phyloP scores from a whole-genome alignment of 2,113 vertebrate genomes.

The Thamnaconus septentrionalis region DNA sequence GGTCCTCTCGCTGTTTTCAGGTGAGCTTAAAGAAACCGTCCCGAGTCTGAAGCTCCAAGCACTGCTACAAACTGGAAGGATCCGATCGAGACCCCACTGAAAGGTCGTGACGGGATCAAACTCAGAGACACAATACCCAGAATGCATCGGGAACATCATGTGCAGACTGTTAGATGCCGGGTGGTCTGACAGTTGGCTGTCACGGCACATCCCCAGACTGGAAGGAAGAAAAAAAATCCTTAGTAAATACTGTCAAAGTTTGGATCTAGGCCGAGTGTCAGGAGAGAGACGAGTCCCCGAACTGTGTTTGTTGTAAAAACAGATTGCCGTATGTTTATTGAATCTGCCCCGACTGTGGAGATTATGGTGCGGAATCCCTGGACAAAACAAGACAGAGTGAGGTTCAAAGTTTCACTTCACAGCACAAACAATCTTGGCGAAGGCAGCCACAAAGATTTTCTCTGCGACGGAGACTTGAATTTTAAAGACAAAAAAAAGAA shows the following conservation, averaged over 20 bases:
- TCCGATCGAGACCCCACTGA: slow-evolving; percentile 9
- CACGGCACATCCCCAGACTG: slow-evolving; percentile 17
- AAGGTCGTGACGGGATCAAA: slow-evolving; percentile 27
- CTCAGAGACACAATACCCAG: slow-evolving; percentile 24
- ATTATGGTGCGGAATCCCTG: slow-evolving; percentile 22
- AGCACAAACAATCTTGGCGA: slow-evolving; percentile 1
- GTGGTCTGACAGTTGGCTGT: slow-evolving; percentile 44
- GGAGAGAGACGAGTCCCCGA: slow-evolving; percentile 31
- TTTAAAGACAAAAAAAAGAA: slow-evolving; percentile 14
- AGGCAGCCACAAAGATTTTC: slow-evolving; percentile 4
- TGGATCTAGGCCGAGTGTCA: slow-evolving; percentile 55
- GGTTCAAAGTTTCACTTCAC: slow-evolving; percentile 31
- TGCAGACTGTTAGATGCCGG: slow-evolving; percentile 30
- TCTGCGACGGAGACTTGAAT: slow-evolving; percentile 7
- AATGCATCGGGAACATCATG: slow-evolving; percentile 14
- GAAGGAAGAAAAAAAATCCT: slow-evolving; percentile 4
- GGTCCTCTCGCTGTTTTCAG: slow-evolving; percentile 32
- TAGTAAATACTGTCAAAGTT: slow-evolving; percentile 49
- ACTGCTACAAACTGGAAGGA: slow-evolving; percentile 48
- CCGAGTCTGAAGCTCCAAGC: slow-evolving; percentile 33
- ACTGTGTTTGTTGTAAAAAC: slow-evolving; percentile 33
- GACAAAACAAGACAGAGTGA: slow-evolving; percentile 17
- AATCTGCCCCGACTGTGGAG: slow-evolving; percentile 3
- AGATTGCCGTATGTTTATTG: slow-evolving; percentile 39
- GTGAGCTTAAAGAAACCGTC: slow-evolving; percentile 39